Conservation (phyloP, 2,888 invertebrate genomes). For the Sminthurides aquaticus region DNA sequence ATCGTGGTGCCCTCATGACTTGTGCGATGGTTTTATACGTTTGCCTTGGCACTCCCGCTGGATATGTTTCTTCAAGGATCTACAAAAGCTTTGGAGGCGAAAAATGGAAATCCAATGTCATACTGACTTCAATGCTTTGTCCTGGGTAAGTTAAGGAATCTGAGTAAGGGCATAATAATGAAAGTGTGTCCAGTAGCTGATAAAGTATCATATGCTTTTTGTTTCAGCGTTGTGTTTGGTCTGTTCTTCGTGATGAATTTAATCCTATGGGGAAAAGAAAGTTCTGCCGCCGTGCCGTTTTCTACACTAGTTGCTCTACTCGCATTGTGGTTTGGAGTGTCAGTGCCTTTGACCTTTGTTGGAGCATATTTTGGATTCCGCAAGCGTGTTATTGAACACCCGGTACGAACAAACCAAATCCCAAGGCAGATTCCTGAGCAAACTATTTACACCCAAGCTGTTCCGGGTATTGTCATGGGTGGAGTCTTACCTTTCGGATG, state of each 20-base stretch:
- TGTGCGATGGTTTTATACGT: constrained; percentile 95
- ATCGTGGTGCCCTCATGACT: constrained; percentile 97
- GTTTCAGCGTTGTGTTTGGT: constrained; percentile 80
- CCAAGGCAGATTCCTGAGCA: constrained; percentile 98
- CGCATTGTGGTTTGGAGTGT: constrained; percentile 96
- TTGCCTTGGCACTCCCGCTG: constrained; percentile 92
- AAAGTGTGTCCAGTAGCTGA: too few species aligned
- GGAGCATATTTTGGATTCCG: constrained; percentile 98
- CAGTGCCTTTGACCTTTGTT: constrained; percentile 93
- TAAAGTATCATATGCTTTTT: too few species aligned
- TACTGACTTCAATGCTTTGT: constrained; percentile 90
- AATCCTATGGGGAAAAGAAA: constrained; percentile 89
- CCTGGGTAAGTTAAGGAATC: constrained; percentile 78
- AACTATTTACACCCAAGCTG: constrained; percentile 90
- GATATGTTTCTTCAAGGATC: constrained; percentile 90
- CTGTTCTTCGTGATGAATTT: constrained; percentile 96
- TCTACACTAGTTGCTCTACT: constrained; percentile 87
- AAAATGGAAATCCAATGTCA: constrained; percentile 96
- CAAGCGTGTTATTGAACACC: constrained; percentile 82
- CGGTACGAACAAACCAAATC: constrained; percentile 97
- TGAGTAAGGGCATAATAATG: too few species aligned
- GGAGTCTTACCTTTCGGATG: constrained; percentile 97
- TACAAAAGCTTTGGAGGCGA: constrained; percentile 99
- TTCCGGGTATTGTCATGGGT: constrained; percentile 96
- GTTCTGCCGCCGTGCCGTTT: constrained; percentile 95